These are phyloP conservation scores for Silvanus unidentatus DNA, from an alignment of 2,888 invertebrate species.

Conservation along the genomic window DNA sequence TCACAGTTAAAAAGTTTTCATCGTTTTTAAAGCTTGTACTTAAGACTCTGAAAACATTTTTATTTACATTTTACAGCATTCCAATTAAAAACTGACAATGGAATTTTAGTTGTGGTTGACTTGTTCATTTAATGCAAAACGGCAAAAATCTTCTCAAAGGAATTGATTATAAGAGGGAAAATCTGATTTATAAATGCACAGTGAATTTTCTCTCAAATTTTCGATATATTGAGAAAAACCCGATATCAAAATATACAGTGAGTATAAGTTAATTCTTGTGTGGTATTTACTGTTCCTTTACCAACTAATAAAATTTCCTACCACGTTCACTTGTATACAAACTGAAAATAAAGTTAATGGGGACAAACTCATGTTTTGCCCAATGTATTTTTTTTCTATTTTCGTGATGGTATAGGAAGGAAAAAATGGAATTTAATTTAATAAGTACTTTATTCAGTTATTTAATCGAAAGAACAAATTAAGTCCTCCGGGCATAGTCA, in stretches of 20 bases:
- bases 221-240: no score
- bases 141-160: no score
- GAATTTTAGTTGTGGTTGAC: background rate
- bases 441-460: no score
- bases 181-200: no score
- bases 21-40: background rate
- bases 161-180: no score
- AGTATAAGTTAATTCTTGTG: background rate
- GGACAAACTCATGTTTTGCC: background rate
- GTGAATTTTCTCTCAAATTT: no score
- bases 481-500: no score
- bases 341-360: slow-evolving; percentile 1
- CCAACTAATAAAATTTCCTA: slow-evolving; percentile 1
- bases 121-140: no score
- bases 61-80: slow-evolving; percentile 1
- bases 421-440: no score
- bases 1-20: slow-evolving; percentile 1
- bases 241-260: no score
- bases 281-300: background rate
- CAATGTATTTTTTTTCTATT: background rate
- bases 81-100: slow-evolving; percentile 3
- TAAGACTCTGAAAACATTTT: background rate
- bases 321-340: background rate
- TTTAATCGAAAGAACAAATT: no score
- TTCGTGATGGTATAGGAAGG: no score